Evolutionary conservation across 2,113 vertebrate species (phyloP), one percentile per base, ranked within the genome.

Genomic region (Trematocara stigmaticum): DNA sequence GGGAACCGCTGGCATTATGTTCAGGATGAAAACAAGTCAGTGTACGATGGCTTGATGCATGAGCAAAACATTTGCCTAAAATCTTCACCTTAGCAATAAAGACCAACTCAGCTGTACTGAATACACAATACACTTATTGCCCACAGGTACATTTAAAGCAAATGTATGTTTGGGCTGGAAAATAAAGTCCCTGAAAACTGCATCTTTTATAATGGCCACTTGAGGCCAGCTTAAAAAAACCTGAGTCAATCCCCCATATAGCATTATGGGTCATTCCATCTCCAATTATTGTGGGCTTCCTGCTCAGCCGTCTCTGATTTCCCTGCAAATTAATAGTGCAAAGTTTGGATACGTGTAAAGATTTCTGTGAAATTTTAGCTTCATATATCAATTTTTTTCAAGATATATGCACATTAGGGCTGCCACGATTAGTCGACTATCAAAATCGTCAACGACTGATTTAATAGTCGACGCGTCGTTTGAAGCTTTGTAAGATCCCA

Each of bases 41-140:
- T 49, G 23, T 38, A 66, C 59, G 2, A 6, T 86, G 61, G 35
- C 47, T 84, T 2, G n/a, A 10, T n/a, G 18, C 76, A 55, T n/a
- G 55, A 85, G 49, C 47, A 57, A 83, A 86, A 57, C 38, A 56
- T 79, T 86, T 16, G 23, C 47, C 83, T 78, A 49, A 91, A 57
- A 76, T 11, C 6, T 88, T 64, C 61, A 52, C 52, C 20, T 42
- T 1, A 81, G 56, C 16, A 49, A 85, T 34, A 56, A 84, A 83
- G 71, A 85, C 51, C 80, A 82, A 78, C 78, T 84, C 66, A 83
- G 47, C 47, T 82, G 76, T 23, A 56, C 74, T 52, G 69, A 74
- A 42, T 61, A 61, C 61, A 83, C 61, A 38, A 0, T 7, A 64
- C 55, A 61, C 40, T 71, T 26, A 80, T 61, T 56, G 31, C 82